These are phyloP conservation scores for Hylaeus volcanicus DNA, from an alignment of 1,140 invertebrate species.

Conservation along the genomic window DNA sequence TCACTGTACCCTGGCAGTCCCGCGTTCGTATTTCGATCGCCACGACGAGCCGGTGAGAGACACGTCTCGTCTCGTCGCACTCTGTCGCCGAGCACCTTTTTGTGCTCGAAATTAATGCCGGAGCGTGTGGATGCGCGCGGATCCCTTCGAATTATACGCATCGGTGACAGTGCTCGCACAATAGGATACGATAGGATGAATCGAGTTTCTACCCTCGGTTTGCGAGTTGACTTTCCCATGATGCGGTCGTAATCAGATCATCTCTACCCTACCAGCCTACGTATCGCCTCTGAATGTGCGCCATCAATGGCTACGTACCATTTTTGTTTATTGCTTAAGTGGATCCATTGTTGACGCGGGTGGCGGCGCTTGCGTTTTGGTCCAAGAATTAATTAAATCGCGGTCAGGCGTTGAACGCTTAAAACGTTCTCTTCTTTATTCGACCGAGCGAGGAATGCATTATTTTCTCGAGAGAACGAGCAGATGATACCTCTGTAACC, in stretches of 20 bases:
- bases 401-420: neutral
- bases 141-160: constrained; percentile 71
- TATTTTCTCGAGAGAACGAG: no score
- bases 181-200: constrained; percentile 69
- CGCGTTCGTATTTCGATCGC: constrained; percentile 24
- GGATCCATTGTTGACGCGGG: constrained; percentile 6
- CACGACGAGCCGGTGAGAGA: no score
- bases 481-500: no score
- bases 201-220: constrained; percentile 63
- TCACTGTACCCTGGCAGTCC: no score
- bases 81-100: constrained; percentile 16
- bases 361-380: neutral
- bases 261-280: constrained; percentile 57
- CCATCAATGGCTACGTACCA: constrained; percentile 18
- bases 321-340: constrained; percentile 51
- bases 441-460: no score
- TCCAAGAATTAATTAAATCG: constrained; percentile 31
- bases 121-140: constrained; percentile 57
- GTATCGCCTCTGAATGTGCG: constrained; percentile 18
- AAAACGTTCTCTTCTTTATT: neutral
- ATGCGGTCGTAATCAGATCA: constrained; percentile 77
- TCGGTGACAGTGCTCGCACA: constrained; percentile 71
- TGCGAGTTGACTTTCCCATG: constrained; percentile 77
- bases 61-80: neutral
- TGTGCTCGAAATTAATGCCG: constrained; percentile 66